phyloP scores from a whole-genome alignment of 2,797 vertebrate species.

The Diplodus puntazzo region DNA sequence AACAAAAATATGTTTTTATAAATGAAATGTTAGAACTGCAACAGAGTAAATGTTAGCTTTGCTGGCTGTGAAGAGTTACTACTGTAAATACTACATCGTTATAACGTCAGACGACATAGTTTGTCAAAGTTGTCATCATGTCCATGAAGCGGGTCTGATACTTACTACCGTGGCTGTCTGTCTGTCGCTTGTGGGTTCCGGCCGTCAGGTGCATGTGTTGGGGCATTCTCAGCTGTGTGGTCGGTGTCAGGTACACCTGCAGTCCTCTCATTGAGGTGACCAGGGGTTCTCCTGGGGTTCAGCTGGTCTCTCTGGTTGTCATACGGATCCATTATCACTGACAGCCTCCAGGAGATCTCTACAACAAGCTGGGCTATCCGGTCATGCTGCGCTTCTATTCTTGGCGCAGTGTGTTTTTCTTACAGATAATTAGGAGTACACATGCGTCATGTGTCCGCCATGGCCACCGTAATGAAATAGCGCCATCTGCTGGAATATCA shows the following conservation, averaged over 20 bases:
- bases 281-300: not conserved
- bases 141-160: accelerated
- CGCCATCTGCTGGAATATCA: slow-evolving; percentile 28
- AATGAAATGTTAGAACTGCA: not conserved
- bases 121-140: not conserved
- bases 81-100: not conserved
- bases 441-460: too few relatives aligned
- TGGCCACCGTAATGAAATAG: not conserved
- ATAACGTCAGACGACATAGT: accelerated
- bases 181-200: not conserved
- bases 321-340: slow-evolving; percentile 46
- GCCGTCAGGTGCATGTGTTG: not conserved
- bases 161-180: slow-evolving; percentile 57
- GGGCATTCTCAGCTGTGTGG: not conserved
- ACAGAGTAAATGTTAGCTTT: not conserved
- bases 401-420: not conserved
- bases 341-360: not conserved
- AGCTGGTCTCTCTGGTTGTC: slow-evolving; percentile 6
- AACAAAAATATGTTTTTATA: not conserved
- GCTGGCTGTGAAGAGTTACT: accelerated
- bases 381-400: not conserved
- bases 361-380: not conserved
- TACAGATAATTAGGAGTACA: not conserved
- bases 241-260: not conserved
- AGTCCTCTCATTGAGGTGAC: accelerated